Percentiles rank a stretch among this genome's conserved stretches.
Evolutionary conservation across 1,140 invertebrate species (phyloP).

Genomic region (Eupristina koningsbergeri): DNA sequence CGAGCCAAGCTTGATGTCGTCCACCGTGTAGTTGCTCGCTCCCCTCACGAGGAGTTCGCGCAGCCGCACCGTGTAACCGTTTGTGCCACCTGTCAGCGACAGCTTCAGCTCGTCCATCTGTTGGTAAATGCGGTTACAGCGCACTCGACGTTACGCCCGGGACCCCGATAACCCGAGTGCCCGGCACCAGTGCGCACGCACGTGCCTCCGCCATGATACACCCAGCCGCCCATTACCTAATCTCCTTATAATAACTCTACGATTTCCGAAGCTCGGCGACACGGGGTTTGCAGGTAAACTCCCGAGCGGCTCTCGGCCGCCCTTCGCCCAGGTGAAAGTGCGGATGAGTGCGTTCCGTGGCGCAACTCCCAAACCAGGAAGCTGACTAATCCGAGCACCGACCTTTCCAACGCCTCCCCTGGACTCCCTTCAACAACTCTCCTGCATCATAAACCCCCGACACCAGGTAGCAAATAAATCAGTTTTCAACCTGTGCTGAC

Average conservation of each 20-base stretch:
- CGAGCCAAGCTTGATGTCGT: conserved; percentile 77
- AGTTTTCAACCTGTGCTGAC: not conserved
- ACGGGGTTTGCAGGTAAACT: not conserved
- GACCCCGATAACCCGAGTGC: too few species aligned
- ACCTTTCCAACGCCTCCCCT: not conserved
- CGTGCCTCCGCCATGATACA: too few species aligned
- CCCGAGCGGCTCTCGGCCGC: not conserved
- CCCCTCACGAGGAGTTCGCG: conserved; percentile 80
- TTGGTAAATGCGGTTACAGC: conserved; percentile 38
- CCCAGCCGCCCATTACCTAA: not conserved
- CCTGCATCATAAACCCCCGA: not conserved
- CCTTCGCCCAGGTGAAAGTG: not conserved
- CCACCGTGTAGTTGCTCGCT: conserved; percentile 80
- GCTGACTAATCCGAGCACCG: not conserved
- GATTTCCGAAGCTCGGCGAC: not conserved
- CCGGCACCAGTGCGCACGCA: too few species aligned
- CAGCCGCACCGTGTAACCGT: conserved; percentile 81
- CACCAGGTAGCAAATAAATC: conserved; percentile 1
- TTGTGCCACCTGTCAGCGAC: conserved; percentile 79
- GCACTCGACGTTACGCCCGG: not conserved
- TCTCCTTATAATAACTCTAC: not conserved
- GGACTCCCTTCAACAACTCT: not conserved
- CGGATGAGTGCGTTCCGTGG: not conserved
- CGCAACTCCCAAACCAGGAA: not conserved
- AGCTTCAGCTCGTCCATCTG: conserved; percentile 80